Evolutionary conservation across 2,888 invertebrate species (phyloP), one percentile per base, ranked within the genome.

Genomic region (Oscheius sp.): DNA sequence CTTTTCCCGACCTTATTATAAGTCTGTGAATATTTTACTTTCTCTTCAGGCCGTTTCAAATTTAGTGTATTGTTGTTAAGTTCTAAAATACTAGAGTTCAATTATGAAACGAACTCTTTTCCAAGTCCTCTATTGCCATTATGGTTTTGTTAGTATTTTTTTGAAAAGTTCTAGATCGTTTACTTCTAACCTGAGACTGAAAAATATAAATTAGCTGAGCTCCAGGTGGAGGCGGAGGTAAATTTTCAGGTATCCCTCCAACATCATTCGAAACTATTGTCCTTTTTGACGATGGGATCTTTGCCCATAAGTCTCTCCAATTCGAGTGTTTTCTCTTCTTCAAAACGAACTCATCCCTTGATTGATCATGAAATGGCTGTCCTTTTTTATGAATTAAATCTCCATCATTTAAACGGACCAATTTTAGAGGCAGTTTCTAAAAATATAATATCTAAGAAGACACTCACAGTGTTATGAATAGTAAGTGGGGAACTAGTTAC

Each of bases 181-280:
- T 47, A 5, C 22, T 22, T 47, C 47, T 47, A 22, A 47, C 47
- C 47, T 47, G 17, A 17, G 17, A 14, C 24, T 47, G 54, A 17
- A 33, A 6, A n/a, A 54, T 5, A n/a, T 54, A 20, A 36, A 54
- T 54, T n/a, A 54, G 17, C 12, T 20, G 20, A n/a, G 54, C 32
- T 32, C 54, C 54, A 17, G 54, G 54, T 33, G 54, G 54, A n/a
- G 32, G 32, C 2, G 33, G 32, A 4, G 54, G 54, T 20, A 54
- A 20, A 33, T 54, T 22, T 20, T 54, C 54, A 4, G 32, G 33
- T 20, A 20, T 24, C 9, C n/a, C 33, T 54, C 54, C 54, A n/a
- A 54, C 33, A 30, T 32, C 33, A 17, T 54, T 54, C 4, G 33
- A 32, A 5, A 54, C 54, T 6, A 54, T 32, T 17, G 54, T 54